Conservation (phyloP, 2,888 invertebrate genomes). For the Thyatira batis region DNA sequence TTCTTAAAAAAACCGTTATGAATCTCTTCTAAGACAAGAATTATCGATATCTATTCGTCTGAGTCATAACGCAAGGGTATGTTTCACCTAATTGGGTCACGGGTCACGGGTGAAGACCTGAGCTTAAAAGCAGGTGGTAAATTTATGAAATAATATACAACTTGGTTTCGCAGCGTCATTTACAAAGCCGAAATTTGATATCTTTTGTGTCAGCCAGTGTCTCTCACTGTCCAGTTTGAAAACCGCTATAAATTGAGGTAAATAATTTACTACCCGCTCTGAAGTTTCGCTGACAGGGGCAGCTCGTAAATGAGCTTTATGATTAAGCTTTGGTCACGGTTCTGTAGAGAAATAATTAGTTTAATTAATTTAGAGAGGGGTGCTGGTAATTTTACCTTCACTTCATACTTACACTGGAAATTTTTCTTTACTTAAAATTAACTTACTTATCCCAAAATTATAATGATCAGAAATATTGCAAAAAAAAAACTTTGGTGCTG, state of each 20-base stretch:
- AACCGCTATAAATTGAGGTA: conserved; percentile 5
- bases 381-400: background rate
- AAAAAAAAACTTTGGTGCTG: no score
- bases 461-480: no score
- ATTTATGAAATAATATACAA: conserved; percentile 6
- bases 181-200: background rate
- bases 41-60: conserved; percentile 36
- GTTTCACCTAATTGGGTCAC: conserved; percentile 49
- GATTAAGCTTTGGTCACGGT: conserved; percentile 24
- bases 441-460: no score
- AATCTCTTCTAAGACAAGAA: no score
- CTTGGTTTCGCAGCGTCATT: background rate
- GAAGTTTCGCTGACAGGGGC: conserved; percentile 27
- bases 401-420: no score
- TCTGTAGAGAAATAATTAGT: conserved; percentile 7
- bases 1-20: no score
- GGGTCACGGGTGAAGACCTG: conserved; percentile 51
- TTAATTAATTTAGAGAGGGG: background rate
- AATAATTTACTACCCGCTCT: conserved; percentile 29
- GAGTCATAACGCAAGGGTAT: conserved; percentile 34
- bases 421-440: no score
- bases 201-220: background rate
- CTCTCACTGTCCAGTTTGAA: background rate
- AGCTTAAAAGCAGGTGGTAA: conserved; percentile 20
- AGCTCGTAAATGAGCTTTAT: conserved; percentile 25